Percentiles rank a stretch among this genome's conserved stretches.
These are phyloP conservation scores for Ceratitis capitata DNA, from an alignment of 1,140 invertebrate species.

Conservation along the genomic window DNA sequence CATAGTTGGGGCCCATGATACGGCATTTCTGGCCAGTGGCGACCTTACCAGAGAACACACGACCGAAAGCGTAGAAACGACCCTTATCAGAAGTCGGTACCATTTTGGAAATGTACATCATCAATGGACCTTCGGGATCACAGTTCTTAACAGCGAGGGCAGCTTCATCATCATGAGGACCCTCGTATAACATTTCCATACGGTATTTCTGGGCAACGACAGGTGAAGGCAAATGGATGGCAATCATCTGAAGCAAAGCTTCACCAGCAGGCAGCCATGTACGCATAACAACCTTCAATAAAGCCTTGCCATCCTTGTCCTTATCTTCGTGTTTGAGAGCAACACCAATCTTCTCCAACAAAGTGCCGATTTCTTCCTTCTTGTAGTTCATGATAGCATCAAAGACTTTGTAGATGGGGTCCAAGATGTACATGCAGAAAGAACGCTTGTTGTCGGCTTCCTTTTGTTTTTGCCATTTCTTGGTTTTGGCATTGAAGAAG, in stretches of 20 bases:
- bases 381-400: constrained; percentile 98
- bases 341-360: constrained; percentile 91
- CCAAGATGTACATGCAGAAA: constrained; percentile 98
- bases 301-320: constrained; percentile 93
- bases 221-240: constrained; percentile 98
- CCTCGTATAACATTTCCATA: constrained; percentile 99
- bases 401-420: constrained; percentile 99
- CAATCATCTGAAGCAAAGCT: constrained; percentile 99
- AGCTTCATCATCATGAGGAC: constrained; percentile 96
- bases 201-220: constrained; percentile 99
- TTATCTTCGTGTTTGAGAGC: constrained; percentile 93
- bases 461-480: constrained; percentile 97
- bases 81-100: constrained; percentile 99
- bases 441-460: constrained; percentile 92
- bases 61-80: constrained; percentile 99
- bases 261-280: constrained; percentile 99
- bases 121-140: constrained; percentile 95
- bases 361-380: constrained; percentile 90
- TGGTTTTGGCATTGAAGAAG: constrained; percentile 97
- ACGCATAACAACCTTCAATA: constrained; percentile 96
- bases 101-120: constrained; percentile 99
- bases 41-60: constrained; percentile 97
- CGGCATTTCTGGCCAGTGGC: constrained; percentile 95
- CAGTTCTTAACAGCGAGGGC: constrained; percentile 92
- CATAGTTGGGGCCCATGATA: constrained; percentile 98